These are phyloP conservation scores for Drosophila monieri DNA, from an alignment of 2,888 invertebrate genomes.

Conservation along the genomic window DNA sequence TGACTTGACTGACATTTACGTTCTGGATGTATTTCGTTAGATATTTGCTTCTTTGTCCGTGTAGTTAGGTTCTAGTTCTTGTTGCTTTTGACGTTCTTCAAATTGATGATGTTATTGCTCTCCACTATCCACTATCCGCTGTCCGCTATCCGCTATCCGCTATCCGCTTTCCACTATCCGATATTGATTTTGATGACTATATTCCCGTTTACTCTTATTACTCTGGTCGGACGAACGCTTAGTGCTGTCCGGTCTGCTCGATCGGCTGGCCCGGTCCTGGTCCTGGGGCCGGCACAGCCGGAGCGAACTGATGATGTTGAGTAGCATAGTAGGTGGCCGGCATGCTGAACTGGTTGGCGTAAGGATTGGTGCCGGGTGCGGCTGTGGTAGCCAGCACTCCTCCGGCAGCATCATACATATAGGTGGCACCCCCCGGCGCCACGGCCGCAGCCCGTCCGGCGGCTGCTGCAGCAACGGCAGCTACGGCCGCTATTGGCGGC, in stretches of 20 bases:
- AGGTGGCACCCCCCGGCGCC: slow-evolving; percentile 66
- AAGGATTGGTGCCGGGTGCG: slow-evolving; percentile 82
- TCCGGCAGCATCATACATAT: slow-evolving; percentile 83
- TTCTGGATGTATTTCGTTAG: background rate
- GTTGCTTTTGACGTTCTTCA: slow-evolving; percentile 3
- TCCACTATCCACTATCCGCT: background rate
- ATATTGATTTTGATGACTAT: slow-evolving; percentile 1
- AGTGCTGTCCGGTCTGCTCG: slow-evolving; percentile 68
- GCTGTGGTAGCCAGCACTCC: slow-evolving; percentile 81
- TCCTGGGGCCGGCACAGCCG: slow-evolving; percentile 65
- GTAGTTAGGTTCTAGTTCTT: background rate
- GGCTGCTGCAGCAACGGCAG: slow-evolving; percentile 57
- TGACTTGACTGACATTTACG: slow-evolving; percentile 1
- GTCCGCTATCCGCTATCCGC: background rate
- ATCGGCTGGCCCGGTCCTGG: slow-evolving; percentile 66
- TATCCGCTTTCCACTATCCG: slow-evolving; percentile 1
- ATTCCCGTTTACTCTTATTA: background rate
- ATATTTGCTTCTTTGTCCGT: slow-evolving; percentile 1
- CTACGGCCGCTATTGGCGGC: slow-evolving; percentile 78
- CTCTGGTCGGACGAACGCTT: slow-evolving; percentile 20
- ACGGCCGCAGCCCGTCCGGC: slow-evolving; percentile 56
- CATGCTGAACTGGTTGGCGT: slow-evolving; percentile 81
- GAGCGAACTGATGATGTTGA: slow-evolving; percentile 78
- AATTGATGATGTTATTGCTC: slow-evolving; percentile 1
- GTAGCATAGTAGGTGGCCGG: slow-evolving; percentile 78